A percentile compares a stretch with the other conserved stretches of the same genome.
phyloP scores from a whole-genome alignment of 2,113 vertebrate species.

The Phoxinus phoxinus region DNA sequence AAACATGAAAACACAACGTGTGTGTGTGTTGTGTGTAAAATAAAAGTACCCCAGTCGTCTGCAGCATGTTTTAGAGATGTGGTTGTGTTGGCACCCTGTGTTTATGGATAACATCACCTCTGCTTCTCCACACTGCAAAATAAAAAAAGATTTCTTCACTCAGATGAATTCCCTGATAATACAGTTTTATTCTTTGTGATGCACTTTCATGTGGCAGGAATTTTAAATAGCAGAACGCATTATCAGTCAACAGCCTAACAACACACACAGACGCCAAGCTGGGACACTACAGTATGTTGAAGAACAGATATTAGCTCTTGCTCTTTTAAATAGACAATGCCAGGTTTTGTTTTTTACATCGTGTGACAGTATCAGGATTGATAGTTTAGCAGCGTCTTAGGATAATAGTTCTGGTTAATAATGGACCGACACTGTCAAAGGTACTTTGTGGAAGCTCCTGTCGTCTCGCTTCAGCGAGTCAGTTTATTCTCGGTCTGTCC shows the following conservation, averaged over 20 bases:
- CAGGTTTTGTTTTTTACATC: not conserved
- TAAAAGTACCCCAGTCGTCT: slow-evolving; percentile 85
- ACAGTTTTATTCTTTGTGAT: not conserved
- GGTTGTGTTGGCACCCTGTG: slow-evolving; percentile 85
- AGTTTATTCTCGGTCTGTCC: slow-evolving; percentile 12
- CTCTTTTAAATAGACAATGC: slow-evolving; percentile 14
- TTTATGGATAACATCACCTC: slow-evolving; percentile 83
- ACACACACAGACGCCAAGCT: slow-evolving; percentile 40
- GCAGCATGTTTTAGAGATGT: slow-evolving; percentile 86
- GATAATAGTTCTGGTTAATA: slow-evolving; percentile 25
- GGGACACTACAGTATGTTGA: not conserved
- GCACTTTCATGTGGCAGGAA: not conserved
- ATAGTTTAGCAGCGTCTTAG: not conserved
- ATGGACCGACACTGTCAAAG: not conserved
- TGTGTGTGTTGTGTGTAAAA: not conserved
- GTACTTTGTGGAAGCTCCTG: no score
- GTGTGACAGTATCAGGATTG: slow-evolving; percentile 14
- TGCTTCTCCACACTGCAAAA: slow-evolving; percentile 81
- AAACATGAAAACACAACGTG: no score
- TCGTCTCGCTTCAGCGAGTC: not conserved
- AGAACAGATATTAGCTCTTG: not conserved
- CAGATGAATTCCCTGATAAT: not conserved
- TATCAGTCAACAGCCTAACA: not conserved
- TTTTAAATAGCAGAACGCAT: not conserved
- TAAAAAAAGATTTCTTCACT: not conserved